These are phyloP conservation scores for Ibycter americanus DNA, from an alignment of 2,797 vertebrate genomes.

Conservation along the genomic window DNA sequence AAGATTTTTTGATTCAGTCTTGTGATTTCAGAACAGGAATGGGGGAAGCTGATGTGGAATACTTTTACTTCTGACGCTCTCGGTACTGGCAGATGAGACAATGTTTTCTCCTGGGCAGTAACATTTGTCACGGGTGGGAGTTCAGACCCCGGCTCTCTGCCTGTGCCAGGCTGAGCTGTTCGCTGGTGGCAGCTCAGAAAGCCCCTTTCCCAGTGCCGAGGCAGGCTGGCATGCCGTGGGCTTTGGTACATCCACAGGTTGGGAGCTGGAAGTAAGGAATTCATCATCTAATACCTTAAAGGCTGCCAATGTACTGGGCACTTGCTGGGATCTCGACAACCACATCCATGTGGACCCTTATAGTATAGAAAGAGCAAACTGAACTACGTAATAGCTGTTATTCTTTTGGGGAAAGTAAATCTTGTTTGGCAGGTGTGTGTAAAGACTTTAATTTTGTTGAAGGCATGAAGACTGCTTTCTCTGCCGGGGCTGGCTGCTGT, in stretches of 20 bases:
- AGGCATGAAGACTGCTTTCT: not conserved
- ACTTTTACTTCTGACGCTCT: not conserved
- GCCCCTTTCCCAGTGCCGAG: not conserved
- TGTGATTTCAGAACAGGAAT: not conserved
- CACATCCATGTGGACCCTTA: not conserved
- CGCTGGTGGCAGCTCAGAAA: not conserved
- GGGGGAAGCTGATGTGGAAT: not conserved
- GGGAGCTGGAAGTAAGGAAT: not conserved
- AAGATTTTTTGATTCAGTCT: not conserved
- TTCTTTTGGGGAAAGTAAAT: not conserved
- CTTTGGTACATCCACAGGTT: fast-evolving
- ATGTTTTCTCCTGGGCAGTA: not conserved
- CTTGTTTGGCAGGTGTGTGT: not conserved
- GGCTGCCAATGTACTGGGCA: not conserved
- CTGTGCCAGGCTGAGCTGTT: not conserved
- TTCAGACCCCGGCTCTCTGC: not conserved
- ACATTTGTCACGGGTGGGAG: not conserved
- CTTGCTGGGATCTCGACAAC: fast-evolving
- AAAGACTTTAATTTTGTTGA: not conserved
- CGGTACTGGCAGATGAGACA: not conserved
- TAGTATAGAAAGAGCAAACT: not conserved
- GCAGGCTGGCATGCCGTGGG: not conserved
- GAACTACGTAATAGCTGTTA: not conserved
- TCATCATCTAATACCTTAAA: not conserved
- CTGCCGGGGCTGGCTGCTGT: not conserved